A percentile compares a stretch with the other conserved stretches of the same genome.
phyloP scores from a whole-genome alignment of 2,113 vertebrate species.

The Marcusenius ussheri region DNA sequence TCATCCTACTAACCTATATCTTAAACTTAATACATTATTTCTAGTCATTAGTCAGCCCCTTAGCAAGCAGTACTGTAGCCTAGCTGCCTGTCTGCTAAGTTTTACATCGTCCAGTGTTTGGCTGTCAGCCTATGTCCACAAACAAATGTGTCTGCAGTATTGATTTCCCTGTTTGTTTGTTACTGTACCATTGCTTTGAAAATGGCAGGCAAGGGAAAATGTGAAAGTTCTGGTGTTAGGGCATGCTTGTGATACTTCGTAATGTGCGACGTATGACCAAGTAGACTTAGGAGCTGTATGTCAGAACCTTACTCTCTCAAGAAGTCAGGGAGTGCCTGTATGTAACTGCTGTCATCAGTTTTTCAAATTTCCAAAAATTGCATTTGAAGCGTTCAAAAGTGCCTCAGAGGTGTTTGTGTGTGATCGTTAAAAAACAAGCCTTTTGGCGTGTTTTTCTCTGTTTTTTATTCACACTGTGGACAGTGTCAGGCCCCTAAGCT shows the following conservation, averaged over 20 bases:
- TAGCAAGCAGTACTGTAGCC: neutral
- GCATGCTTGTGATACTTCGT: neutral
- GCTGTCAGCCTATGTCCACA: neutral
- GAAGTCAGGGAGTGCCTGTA: neutral
- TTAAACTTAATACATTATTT: neutral
- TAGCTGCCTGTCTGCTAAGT: neutral
- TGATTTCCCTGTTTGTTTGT: neutral
- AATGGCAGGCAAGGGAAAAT: neutral
- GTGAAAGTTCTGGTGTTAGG: neutral
- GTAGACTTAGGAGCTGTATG: neutral
- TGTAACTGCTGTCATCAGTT: neutral
- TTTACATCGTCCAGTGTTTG: neutral
- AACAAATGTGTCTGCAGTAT: neutral
- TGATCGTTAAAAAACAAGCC: neutral
- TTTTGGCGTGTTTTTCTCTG: neutral
- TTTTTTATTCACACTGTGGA: neutral
- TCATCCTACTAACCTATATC: neutral
- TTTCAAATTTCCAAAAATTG: neutral
- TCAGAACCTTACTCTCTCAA: neutral
- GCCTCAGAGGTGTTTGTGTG: constrained; percentile 5
- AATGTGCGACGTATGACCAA: neutral
- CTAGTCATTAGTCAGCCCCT: neutral
- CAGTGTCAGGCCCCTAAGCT: neutral
- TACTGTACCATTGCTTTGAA: neutral
- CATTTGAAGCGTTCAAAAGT: constrained; percentile 5